phyloP scores from a whole-genome alignment of 2,888 invertebrate genomes.

The Hirtodrosophila alboralis region DNA sequence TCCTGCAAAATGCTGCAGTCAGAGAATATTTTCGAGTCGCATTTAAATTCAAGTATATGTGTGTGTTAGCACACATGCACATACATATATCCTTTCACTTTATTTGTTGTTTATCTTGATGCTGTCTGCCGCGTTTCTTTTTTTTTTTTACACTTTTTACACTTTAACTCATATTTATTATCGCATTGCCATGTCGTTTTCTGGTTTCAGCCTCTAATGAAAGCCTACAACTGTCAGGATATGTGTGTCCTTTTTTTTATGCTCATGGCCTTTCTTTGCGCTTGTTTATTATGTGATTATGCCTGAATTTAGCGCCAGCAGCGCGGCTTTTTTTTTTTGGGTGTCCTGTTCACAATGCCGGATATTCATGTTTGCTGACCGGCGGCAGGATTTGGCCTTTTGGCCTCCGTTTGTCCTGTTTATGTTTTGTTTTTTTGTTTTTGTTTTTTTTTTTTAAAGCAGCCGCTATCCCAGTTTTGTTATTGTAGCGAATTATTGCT shows the following conservation, averaged over 20 bases:
- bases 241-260: constrained; percentile 22
- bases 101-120: constrained; percentile 68
- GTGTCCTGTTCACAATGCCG: constrained; percentile 16
- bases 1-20: constrained; percentile 44
- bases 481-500: constrained; percentile 17
- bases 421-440: no score
- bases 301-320: constrained; percentile 63
- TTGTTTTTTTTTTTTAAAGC: no score
- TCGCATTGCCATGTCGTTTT: constrained; percentile 51
- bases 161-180: constrained; percentile 76
- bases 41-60: constrained; percentile 53
- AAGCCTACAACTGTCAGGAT: constrained; percentile 49
- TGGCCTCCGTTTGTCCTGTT: constrained; percentile 41
- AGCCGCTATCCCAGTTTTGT: constrained; percentile 6
- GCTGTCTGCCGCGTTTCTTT: constrained; percentile 45
- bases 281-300: constrained; percentile 78
- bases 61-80: constrained; percentile 19
- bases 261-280: constrained; percentile 21
- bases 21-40: constrained; percentile 34
- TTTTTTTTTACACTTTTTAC: constrained; percentile 69
- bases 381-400: constrained; percentile 66
- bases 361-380: constrained; percentile 49
- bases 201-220: constrained; percentile 56
- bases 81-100: constrained; percentile 33
- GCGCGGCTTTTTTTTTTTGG: constrained; percentile 27